phyloP scores from a whole-genome alignment of 1,140 invertebrate species.

The Adelges cooleyi region DNA sequence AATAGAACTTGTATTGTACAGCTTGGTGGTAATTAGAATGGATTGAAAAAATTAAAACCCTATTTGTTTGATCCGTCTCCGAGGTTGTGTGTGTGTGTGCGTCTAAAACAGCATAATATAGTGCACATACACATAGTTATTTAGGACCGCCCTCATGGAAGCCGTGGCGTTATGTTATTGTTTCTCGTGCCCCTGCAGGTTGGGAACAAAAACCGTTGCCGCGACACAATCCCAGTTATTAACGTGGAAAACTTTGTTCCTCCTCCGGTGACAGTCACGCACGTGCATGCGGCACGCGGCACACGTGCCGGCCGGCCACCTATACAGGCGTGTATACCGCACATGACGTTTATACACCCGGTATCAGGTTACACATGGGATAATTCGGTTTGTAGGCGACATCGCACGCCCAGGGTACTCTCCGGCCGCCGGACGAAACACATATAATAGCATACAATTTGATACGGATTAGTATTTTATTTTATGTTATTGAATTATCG shows the following conservation, averaged over 20 bases:
- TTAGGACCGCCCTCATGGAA: background rate
- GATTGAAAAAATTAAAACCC: no score
- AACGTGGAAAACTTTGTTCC: slow-evolving; percentile 26
- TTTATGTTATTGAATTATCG: no score
- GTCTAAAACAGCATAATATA: no score
- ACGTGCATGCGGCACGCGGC: background rate
- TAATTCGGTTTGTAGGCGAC: background rate
- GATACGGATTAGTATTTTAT: no score
- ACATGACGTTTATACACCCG: background rate
- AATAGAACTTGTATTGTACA: no score
- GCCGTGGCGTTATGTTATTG: background rate
- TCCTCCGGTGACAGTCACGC: slow-evolving; percentile 11
- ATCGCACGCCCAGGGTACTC: background rate
- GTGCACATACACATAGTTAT: no score
- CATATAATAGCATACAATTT: no score
- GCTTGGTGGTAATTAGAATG: no score
- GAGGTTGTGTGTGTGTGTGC: no score
- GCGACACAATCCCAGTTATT: background rate
- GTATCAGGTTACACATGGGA: slow-evolving; percentile 10
- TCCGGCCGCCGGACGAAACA: background rate
- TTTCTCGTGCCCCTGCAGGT: background rate
- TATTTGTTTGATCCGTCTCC: no score
- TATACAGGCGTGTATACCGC: background rate
- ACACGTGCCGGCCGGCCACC: background rate
- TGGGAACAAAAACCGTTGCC: background rate